Evolutionary conservation across 2,888 invertebrate genomes (phyloP).

Genomic region (Sphinx pinastri): DNA sequence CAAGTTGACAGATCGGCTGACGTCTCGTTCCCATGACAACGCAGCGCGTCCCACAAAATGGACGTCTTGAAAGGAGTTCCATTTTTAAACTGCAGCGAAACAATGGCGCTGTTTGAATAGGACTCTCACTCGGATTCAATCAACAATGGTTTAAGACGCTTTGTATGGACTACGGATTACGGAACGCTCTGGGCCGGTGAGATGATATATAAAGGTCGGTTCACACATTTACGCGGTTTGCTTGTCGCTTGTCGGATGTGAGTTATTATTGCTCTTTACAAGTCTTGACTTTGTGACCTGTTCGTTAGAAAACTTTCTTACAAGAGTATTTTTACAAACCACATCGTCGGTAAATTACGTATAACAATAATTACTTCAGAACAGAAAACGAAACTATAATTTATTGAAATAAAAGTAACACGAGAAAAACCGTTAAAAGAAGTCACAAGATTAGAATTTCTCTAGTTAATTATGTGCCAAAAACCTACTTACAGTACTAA

Average conservation of each 20-base stretch:
- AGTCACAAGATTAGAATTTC: neutral
- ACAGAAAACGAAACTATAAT: neutral
- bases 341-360: too few relatives aligned
- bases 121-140: conserved; percentile 66
- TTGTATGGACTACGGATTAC: conserved; percentile 45
- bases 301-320: conserved; percentile 5
- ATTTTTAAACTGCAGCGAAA: conserved; percentile 66
- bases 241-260: conserved; percentile 9
- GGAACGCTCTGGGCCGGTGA: neutral
- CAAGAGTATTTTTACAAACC: neutral
- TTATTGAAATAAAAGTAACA: neutral
- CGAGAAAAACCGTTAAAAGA: neutral
- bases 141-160: conserved; percentile 61
- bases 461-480: neutral
- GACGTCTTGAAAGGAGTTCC: conserved; percentile 61
- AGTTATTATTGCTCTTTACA: neutral
- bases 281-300: neutral
- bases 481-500: too few relatives aligned
- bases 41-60: conserved; percentile 36
- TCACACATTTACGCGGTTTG: conserved; percentile 13
- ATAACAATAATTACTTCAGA: too few relatives aligned
- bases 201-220: conserved; percentile 5
- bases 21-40: conserved; percentile 57
- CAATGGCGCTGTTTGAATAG: conserved; percentile 73
- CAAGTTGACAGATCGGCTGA: conserved; percentile 53